Evolutionary conservation across 2,797 vertebrate genomes (phyloP).

Genomic region (Labroides dimidiatus): DNA sequence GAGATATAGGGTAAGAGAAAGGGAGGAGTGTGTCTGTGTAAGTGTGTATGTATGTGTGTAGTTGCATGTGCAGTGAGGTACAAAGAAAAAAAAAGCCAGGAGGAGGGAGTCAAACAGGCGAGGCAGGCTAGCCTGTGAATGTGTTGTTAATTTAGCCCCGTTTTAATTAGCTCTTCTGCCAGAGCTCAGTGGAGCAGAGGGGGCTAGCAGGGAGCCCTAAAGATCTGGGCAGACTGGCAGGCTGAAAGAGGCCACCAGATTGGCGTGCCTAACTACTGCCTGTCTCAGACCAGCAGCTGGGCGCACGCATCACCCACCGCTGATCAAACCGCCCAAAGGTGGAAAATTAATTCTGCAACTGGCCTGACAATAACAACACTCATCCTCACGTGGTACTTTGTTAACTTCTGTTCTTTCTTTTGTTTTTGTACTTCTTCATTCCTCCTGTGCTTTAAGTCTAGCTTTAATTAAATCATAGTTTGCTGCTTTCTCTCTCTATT

Average conservation of each 20-base stretch:
- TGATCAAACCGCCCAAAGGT: constrained; percentile 60
- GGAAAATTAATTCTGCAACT: constrained; percentile 52
- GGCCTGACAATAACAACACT: constrained; percentile 43
- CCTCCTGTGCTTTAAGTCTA: constrained; percentile 44
- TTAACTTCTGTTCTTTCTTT: constrained; percentile 39
- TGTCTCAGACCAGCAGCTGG: constrained; percentile 68
- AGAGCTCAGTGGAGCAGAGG: constrained; percentile 47
- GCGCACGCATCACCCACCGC: constrained; percentile 46
- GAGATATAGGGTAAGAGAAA: constrained; percentile 60
- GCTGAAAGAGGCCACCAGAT: constrained; percentile 71
- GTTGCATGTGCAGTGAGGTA: constrained; percentile 27
- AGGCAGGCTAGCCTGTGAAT: constrained; percentile 62
- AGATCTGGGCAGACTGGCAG: constrained; percentile 64
- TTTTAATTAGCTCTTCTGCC: constrained; percentile 82
- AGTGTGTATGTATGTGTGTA: constrained; percentile 13
- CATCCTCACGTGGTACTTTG: constrained; percentile 48
- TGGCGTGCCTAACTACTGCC: constrained; percentile 65
- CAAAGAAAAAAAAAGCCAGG: constrained; percentile 35
- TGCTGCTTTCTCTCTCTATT: constrained; percentile 40
- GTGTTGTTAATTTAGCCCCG: constrained; percentile 74
- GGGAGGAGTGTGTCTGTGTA: constrained; percentile 24
- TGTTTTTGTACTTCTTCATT: constrained; percentile 28
- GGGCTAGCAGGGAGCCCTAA: constrained; percentile 64
- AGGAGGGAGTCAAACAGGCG: constrained; percentile 51
- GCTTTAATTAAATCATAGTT: constrained; percentile 72